These are phyloP conservation scores for Oceanodroma leucorhoa DNA, from an alignment of 2,797 vertebrate species.

Conservation along the genomic window DNA sequence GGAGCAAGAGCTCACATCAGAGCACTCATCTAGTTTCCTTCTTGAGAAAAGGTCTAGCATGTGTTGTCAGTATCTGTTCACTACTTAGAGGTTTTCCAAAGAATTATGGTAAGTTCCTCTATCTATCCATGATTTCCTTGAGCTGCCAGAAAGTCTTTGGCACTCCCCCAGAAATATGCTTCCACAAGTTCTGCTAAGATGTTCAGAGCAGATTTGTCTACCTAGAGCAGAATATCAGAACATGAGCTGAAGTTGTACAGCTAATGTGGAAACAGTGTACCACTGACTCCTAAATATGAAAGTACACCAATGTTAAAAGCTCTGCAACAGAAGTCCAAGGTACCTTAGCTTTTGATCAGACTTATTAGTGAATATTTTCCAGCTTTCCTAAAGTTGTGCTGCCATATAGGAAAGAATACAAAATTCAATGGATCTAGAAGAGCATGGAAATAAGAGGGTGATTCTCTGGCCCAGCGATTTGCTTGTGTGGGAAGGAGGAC, in stretches of 20 bases:
- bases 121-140: conserved; percentile 25
- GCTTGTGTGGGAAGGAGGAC: neutral
- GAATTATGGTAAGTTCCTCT: conserved; percentile 41
- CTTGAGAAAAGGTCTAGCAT: conserved; percentile 58
- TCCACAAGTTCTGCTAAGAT: conserved; percentile 44
- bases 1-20: conserved; percentile 27
- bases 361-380: neutral
- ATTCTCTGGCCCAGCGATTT: neutral
- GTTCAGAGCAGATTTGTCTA: conserved; percentile 33
- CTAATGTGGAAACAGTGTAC: neutral
- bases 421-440: neutral
- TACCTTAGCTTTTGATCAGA: neutral
- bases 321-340: neutral
- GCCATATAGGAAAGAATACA: neutral
- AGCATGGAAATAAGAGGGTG: neutral
- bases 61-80: conserved; percentile 55
- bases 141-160: conserved; percentile 49
- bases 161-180: conserved; percentile 32
- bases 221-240: conserved; percentile 17
- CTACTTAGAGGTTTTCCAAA: conserved; percentile 53
- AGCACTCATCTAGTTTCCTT: conserved; percentile 23
- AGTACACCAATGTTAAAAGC: neutral
- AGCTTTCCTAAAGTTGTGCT: neutral
- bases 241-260: conserved; percentile 28
- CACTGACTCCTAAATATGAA: neutral